Evolutionary conservation across 2,797 vertebrate genomes (phyloP).

Genomic region (Sebastes vulpes): DNA sequence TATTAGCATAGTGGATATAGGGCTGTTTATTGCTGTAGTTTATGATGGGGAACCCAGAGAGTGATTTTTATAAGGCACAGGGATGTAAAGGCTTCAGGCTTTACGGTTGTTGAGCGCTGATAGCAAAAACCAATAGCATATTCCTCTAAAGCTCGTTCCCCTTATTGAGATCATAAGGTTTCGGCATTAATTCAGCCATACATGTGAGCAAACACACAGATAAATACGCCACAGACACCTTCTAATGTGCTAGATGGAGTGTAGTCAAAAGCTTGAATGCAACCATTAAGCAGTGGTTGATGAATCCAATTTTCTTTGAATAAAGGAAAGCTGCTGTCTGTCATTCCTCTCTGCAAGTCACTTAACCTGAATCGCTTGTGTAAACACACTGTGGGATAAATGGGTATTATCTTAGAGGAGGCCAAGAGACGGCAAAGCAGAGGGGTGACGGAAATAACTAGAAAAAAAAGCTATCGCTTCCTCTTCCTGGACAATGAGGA

Average conservation of each 20-base stretch:
- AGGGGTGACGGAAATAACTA: slow-evolving; percentile 65
- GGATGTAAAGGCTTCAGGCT: slow-evolving; percentile 39
- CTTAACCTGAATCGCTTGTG: slow-evolving; percentile 78
- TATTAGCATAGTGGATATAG: slow-evolving; percentile 41
- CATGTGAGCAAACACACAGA: slow-evolving; percentile 34
- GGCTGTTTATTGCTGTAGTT: slow-evolving; percentile 58
- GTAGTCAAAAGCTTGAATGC: slow-evolving; percentile 56
- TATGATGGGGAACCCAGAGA: slow-evolving; percentile 26
- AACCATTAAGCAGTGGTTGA: slow-evolving; percentile 66
- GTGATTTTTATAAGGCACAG: slow-evolving; percentile 47
- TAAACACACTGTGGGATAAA: slow-evolving; percentile 79
- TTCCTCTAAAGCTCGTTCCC: slow-evolving; percentile 14
- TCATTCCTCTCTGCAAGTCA: slow-evolving; percentile 67
- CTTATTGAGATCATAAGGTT: slow-evolving; percentile 39
- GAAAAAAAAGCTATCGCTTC: slow-evolving; percentile 59
- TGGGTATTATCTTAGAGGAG: slow-evolving; percentile 77
- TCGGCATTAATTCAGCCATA: slow-evolving; percentile 25
- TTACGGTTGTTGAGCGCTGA: slow-evolving; percentile 54
- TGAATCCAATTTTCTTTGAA: slow-evolving; percentile 79
- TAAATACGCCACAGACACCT: slow-evolving; percentile 38
- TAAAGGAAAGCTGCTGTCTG: slow-evolving; percentile 64
- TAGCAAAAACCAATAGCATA: slow-evolving; percentile 54
- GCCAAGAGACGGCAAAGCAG: slow-evolving; percentile 48
- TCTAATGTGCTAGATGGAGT: slow-evolving; percentile 50
- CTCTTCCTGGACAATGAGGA: slow-evolving; percentile 71